Conservation (phyloP, 2,113 vertebrate species). For the Xiphophorus couchianus region DNA sequence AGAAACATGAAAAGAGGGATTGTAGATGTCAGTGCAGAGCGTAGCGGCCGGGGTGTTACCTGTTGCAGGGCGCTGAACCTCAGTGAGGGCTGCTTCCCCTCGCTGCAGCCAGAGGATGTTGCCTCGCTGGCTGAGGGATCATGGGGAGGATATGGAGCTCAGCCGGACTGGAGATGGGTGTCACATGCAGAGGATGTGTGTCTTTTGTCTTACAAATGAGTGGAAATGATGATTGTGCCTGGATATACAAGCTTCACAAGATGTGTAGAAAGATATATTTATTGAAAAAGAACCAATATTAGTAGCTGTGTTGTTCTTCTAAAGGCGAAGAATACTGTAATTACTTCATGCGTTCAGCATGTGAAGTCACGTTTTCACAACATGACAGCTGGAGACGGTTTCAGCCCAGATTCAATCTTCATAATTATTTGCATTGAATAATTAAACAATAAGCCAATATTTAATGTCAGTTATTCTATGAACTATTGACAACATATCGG, state of each 20-base stretch:
- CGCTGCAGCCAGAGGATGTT: constrained; percentile 60
- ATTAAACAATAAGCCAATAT: too few species aligned
- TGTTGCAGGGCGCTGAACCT: constrained; percentile 48
- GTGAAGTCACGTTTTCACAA: too few species aligned
- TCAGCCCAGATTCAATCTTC: too few species aligned
- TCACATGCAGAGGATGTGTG: constrained; percentile 70
- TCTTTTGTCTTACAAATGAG: constrained; percentile 42
- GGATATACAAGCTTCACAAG: background rate
- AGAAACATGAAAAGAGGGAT: background rate
- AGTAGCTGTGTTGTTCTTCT: too few species aligned
- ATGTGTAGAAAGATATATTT: background rate
- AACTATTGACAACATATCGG: too few species aligned
- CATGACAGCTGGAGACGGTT: too few species aligned
- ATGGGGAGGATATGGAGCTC: constrained; percentile 65
- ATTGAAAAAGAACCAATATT: background rate
- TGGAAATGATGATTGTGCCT: constrained; percentile 9
- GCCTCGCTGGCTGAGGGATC: constrained; percentile 46
- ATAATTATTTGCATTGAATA: too few species aligned
- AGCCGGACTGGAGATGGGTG: constrained; percentile 46
- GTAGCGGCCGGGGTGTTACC: constrained; percentile 57
- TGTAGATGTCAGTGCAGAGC: background rate
- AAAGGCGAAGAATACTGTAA: too few species aligned
- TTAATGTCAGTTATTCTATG: too few species aligned
- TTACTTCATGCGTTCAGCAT: too few species aligned
- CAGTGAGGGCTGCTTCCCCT: constrained; percentile 63